Percentiles rank a stretch among this genome's conserved stretches.
Conservation (phyloP, 2,797 vertebrate genomes). For the Amazona finschi region DNA sequence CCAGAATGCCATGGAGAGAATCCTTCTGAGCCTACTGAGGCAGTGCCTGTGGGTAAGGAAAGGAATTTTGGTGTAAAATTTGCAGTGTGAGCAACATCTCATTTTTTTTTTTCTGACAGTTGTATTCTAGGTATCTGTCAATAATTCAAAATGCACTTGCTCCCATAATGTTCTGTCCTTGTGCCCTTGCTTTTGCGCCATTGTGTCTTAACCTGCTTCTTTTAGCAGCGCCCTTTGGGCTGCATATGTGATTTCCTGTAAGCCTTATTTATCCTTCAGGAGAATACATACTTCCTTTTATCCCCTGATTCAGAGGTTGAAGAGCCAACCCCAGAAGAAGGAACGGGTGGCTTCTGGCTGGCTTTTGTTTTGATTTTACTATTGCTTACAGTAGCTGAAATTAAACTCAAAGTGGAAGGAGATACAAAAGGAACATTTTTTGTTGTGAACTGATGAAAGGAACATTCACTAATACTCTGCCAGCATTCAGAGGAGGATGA, state of each 20-base stretch:
- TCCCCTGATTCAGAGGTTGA: neutral
- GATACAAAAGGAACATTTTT: slow-evolving; percentile 18
- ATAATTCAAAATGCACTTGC: neutral
- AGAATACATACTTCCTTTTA: neutral
- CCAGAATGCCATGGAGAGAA: neutral
- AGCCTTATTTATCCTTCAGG: neutral
- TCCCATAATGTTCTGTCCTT: neutral
- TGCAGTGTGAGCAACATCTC: neutral
- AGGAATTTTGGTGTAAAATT: neutral
- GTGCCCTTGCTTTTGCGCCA: neutral
- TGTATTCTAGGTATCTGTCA: neutral
- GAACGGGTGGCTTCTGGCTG: neutral
- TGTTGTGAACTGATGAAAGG: slow-evolving; percentile 23
- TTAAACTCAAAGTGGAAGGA: slow-evolving; percentile 29
- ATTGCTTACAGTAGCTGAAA: neutral
- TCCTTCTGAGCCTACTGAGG: neutral
- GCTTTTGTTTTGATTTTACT: slow-evolving; percentile 23
- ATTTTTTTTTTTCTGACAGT: neutral
- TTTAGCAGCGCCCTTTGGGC: neutral
- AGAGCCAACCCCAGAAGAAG: neutral
- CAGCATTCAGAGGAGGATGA: slow-evolving; percentile 9
- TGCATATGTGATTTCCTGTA: neutral
- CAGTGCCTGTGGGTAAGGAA: neutral
- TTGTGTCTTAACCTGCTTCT: neutral
- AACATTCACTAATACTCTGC: slow-evolving; percentile 23